Evolutionary conservation across 2,797 vertebrate genomes (phyloP).

Genomic region (Cichlasoma orientale): DNA sequence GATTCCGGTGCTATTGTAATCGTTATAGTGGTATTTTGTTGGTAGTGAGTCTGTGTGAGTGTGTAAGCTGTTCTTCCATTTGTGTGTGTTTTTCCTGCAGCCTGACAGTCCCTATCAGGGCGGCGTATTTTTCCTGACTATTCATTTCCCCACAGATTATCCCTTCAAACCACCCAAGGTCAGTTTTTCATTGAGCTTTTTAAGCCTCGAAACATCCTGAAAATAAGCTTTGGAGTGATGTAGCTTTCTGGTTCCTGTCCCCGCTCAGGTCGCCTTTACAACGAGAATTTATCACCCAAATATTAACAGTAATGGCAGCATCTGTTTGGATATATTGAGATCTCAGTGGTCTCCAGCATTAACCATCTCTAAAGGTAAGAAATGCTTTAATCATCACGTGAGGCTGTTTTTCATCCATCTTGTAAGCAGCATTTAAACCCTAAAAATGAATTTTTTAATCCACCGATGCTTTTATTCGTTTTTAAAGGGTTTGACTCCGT

Average conservation of each 20-base stretch:
- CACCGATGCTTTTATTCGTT: not conserved
- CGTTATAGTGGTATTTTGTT: not conserved
- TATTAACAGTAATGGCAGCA: conserved; percentile 83
- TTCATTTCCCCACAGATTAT: conserved; percentile 87
- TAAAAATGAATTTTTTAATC: not conserved
- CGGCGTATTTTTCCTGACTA: conserved; percentile 85
- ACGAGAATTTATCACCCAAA: conserved; percentile 88
- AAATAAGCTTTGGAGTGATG: not conserved
- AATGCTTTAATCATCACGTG: not conserved
- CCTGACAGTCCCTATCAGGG: conserved; percentile 86
- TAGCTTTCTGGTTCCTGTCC: not conserved
- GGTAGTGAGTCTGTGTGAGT: not conserved
- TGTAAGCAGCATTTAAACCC: not conserved
- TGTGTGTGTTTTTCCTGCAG: conserved; percentile 55
- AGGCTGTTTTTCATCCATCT: not conserved
- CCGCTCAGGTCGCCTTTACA: conserved; percentile 88
- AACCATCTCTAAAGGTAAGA: conserved; percentile 92
- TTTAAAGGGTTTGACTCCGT: no score
- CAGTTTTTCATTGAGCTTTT: conserved; percentile 12
- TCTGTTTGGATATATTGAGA: conserved; percentile 87
- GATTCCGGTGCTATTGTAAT: not conserved
- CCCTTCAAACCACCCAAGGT: conserved; percentile 88
- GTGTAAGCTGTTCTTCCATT: not conserved
- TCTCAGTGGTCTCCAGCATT: conserved; percentile 92
- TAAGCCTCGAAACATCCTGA: rapidly evolving